phyloP scores from a whole-genome alignment of 1,140 invertebrate genomes.

The Aricia agestis region DNA sequence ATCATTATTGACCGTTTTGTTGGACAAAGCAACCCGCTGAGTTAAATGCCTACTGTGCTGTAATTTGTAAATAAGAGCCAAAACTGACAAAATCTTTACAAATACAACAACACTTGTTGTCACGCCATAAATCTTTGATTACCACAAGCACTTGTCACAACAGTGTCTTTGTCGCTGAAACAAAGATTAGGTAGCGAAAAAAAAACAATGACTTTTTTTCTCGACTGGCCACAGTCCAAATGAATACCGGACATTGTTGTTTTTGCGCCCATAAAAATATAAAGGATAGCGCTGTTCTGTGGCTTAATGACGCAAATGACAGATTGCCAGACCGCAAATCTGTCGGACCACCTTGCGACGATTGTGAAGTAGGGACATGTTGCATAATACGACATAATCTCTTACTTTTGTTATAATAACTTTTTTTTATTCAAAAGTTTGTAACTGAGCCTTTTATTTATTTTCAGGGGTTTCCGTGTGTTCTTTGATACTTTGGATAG shows the following conservation, averaged over 20 bases:
- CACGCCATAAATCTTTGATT: constrained; percentile 23
- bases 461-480: no score
- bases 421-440: background rate
- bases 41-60: background rate
- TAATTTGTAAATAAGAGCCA: background rate
- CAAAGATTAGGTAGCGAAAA: constrained; percentile 40
- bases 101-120: background rate
- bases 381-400: constrained; percentile 47
- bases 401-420: background rate
- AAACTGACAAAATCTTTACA: no score
- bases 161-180: constrained; percentile 21
- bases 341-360: constrained; percentile 70
- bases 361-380: constrained; percentile 64
- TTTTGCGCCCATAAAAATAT: background rate
- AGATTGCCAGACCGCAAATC: constrained; percentile 67
- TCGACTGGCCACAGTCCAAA: constrained; percentile 37
- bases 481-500: no score
- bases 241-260: constrained; percentile 17
- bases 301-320: constrained; percentile 49
- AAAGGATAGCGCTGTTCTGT: constrained; percentile 37
- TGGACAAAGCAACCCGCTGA: background rate
- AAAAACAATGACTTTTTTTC: constrained; percentile 41
- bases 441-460: background rate
- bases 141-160: constrained; percentile 25
- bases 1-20: background rate